Conservation (phyloP, 2,888 invertebrate genomes). For the Petrolisthes manimaculis region DNA sequence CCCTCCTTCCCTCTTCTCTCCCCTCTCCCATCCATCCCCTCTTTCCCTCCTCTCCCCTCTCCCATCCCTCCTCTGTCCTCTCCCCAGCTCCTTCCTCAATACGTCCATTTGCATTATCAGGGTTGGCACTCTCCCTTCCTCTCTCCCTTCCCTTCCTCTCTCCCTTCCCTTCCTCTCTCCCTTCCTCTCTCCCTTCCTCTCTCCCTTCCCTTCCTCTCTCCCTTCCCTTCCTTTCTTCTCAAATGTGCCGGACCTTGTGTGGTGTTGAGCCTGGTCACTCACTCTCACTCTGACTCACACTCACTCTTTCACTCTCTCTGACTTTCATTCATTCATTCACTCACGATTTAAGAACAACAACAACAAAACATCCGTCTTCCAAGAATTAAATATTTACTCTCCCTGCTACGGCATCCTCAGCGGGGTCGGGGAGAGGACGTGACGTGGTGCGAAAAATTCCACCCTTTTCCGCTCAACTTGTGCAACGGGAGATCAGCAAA, state of each 20-base stretch:
- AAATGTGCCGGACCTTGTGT: not conserved
- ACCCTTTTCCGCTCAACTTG: not conserved
- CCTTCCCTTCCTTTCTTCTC: not conserved
- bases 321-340: not conserved
- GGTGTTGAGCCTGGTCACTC: not conserved
- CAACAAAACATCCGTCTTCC: too few relatives aligned
- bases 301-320: not conserved
- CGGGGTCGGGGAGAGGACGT: too few relatives aligned
- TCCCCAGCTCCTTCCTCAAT: not conserved
- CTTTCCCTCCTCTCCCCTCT: not conserved
- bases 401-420: too few relatives aligned
- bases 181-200: not conserved
- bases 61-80: too few relatives aligned
- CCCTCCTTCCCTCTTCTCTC: not conserved
- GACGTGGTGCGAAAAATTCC: not conserved
- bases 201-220: not conserved
- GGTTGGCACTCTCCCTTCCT: not conserved
- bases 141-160: too few relatives aligned
- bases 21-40: too few relatives aligned
- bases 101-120: not conserved
- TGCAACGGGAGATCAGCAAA: not conserved
- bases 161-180: not conserved
- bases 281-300: too few relatives aligned
- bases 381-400: too few relatives aligned
- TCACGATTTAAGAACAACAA: too few relatives aligned